Conservation (phyloP, 2,113 vertebrate genomes). For the Cyphomyrus plagiostoma region DNA sequence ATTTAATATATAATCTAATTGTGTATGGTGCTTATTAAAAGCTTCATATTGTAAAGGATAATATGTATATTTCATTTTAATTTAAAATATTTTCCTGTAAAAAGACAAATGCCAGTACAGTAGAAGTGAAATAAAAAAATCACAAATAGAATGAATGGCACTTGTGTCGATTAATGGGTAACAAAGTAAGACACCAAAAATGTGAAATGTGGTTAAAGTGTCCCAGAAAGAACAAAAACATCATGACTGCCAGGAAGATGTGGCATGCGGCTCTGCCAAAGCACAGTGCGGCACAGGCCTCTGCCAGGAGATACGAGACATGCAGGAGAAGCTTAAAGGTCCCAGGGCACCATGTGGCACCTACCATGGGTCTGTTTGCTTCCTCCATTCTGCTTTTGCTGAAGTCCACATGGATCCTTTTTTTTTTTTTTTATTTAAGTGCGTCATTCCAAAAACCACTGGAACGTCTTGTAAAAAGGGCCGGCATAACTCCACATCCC, state of each 20-base stretch:
- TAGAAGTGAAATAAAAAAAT: background rate
- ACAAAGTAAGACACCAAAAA: background rate
- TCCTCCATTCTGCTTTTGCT: background rate
- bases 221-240: background rate
- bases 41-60: background rate
- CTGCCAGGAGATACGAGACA: conserved; percentile 6
- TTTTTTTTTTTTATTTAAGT: background rate
- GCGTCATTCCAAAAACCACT: background rate
- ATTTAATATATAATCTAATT: background rate
- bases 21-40: background rate
- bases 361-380: background rate
- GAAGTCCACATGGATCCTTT: background rate
- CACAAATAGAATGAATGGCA: background rate
- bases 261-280: background rate
- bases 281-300: background rate
- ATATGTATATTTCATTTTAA: background rate
- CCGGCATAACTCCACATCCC: background rate
- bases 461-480: conserved; percentile 8
- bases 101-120: background rate
- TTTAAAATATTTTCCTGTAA: background rate
- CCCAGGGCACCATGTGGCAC: background rate
- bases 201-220: background rate
- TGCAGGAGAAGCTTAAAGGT: background rate
- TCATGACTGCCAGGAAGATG: too few relatives aligned
- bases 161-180: background rate